These are phyloP conservation scores for Lamellibrachia luymesi DNA, from an alignment of 1,140 invertebrate species.

Conservation along the genomic window DNA sequence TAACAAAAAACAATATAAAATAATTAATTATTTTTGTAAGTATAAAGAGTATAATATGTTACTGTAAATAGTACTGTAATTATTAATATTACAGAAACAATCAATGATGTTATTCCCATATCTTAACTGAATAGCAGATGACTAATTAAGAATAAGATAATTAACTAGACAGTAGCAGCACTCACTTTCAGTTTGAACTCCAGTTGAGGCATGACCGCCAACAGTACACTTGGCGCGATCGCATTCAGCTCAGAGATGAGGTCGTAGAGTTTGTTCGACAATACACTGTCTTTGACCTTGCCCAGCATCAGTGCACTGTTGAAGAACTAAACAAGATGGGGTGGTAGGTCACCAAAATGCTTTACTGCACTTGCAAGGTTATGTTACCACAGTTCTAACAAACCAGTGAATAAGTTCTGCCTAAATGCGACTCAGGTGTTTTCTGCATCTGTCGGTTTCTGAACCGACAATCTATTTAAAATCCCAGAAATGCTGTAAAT, in stretches of 20 bases:
- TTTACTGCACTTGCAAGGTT: constrained; percentile 18
- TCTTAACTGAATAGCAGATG: background rate
- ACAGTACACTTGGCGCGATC: constrained; percentile 83
- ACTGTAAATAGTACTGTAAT: background rate
- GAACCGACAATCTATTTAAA: too few species aligned
- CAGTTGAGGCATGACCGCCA: constrained; percentile 87
- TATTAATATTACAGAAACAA: too few species aligned
- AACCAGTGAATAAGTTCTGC: background rate
- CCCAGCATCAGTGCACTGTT: constrained; percentile 91
- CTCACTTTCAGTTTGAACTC: constrained; percentile 70
- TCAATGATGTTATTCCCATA: too few species aligned
- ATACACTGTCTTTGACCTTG: constrained; percentile 62
- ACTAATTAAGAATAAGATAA: background rate
- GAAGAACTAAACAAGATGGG: constrained; percentile 73
- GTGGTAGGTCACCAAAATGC: constrained; percentile 34
- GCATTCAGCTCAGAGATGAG: constrained; percentile 95
- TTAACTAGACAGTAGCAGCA: background rate
- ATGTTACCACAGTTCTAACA: constrained; percentile 15
- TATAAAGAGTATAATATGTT: background rate
- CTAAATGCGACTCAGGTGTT: background rate
- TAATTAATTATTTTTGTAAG: background rate
- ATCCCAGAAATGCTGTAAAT: too few species aligned
- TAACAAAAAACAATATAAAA: too few species aligned
- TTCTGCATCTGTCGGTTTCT: too few species aligned
- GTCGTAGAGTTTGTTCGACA: constrained; percentile 72